Base-by-base conservation (phyloP, 2,113 vertebrate species). In the Cyanoramphus novaezelandiae region DNA sequence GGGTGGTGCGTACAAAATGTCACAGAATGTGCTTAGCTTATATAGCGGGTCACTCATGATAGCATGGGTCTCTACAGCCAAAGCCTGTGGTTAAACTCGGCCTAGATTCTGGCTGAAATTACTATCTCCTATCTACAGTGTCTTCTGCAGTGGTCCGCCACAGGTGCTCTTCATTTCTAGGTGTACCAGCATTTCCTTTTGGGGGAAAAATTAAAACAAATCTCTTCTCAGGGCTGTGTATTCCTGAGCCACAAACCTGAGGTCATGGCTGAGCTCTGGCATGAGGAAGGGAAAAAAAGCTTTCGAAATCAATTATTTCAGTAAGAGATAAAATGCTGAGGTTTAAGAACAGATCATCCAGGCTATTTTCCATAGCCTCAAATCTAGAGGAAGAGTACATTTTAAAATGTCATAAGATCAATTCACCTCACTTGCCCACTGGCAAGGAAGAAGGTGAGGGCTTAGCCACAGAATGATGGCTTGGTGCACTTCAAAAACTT, bases 101-200 rank as follows among this genome's bases (percentile, higher is more conserved):
- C 67, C 33, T 65, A 25, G 41, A 25, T 39, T 50, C 67, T 57
- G 9, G 52, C 9, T 63, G 46, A 37, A 68, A 37, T 25, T 53
- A 11, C 18, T 5, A 0, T 55, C 35, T n/a, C 35, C 44, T 16
- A 13, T 1, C 29, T 28, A 53, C 19, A 35, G 3, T 2, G 14
- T 44, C 55, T 47, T 43, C 63, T 49, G 57, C 69, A 39, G 35
- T 49, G 24, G 10, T 59, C 19, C 50, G 49, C 12, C 27, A 71
- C 31, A 47, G 35, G 15, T 71, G 31, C 19, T 69, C 57, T 82
- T 21, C 10, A 9, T n/a, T 92, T 72, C 53, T 23, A 60, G n/a
- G 12, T 70, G 37, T 47, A 57, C 27, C 46, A 59, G 62, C 20
- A 28, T n/a, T 49, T 76, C n/a, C 63, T n/a, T 37, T 33, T 18